Conservation (phyloP, 2,797 vertebrate genomes). For the Pangasius macronema region DNA sequence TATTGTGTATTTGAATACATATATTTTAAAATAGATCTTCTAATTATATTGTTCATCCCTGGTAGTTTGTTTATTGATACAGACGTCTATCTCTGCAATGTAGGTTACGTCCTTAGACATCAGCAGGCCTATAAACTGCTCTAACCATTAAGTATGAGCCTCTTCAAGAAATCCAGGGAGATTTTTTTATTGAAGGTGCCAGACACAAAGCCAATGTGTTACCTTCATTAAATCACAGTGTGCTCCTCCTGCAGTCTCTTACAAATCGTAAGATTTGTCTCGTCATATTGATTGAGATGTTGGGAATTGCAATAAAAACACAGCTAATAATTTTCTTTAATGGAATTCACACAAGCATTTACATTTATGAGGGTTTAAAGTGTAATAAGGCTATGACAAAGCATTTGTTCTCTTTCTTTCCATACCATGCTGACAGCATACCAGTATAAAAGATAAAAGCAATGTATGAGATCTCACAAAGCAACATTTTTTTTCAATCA, state of each 20-base stretch:
- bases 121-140: background rate
- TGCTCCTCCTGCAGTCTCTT: background rate
- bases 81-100: background rate
- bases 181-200: constrained; percentile 8
- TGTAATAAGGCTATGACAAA: background rate
- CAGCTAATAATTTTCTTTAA: background rate
- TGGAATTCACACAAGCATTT: background rate
- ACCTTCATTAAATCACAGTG: constrained; percentile 28
- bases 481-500: background rate
- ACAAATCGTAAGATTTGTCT: too few species aligned
- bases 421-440: background rate
- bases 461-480: background rate
- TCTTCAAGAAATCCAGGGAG: background rate
- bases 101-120: background rate
- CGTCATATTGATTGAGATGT: constrained; percentile 29
- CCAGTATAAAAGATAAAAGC: background rate
- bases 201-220: constrained; percentile 24
- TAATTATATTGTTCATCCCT: background rate
- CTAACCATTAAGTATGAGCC: background rate
- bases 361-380: background rate
- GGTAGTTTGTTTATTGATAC: background rate
- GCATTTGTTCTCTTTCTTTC: background rate
- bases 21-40: background rate
- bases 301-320: background rate
- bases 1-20: background rate